Base-by-base conservation (phyloP, 2,888 invertebrate species). In the Odontothrips loti region DNA sequence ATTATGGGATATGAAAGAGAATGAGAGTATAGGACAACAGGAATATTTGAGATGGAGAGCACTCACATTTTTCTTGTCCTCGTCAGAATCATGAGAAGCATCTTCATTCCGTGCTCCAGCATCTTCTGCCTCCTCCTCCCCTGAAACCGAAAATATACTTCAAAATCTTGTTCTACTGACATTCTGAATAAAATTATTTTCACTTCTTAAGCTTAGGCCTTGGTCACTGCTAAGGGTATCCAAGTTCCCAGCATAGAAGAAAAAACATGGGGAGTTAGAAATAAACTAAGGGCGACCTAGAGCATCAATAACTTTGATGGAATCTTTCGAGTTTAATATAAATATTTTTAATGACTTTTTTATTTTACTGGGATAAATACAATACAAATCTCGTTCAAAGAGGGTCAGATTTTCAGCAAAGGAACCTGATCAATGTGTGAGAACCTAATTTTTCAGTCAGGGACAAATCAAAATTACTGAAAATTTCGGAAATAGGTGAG, bases 21-120 rank as follows among this genome's bases (percentile, higher is more conserved):
- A 82, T 80, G 79, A 81, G 81, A 80, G 79, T 48, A 78, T 80
- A 51, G 51, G 34, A 82, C 51, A 27, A 17, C 29, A 75, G 6
- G 4, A 58, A 6, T 58, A 58, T 6, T 15, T 80, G 34, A 15
- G 78, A 80, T 82, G 82, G 80, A 82, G 68, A 80, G 9, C 29
- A 85, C 86, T 87, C 86, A 89, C 89, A 82, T 90, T 91, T 89
- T 91, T 91, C 82, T 90, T 90, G 51, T 89, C 91, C 86, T 93
- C 93, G 86, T 94, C 94, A 85, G 93, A 93, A 85, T 93, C 93
- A 79, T 92, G 92, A 80, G 93, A 93, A 86, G 93, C 93, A 85
- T 93, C 93, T 82, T 85, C 86, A n/a, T 84, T 83, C 85, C 90
- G 85, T 68, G 85, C 85, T 27, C 85, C 86, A 85, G 90, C 90